Base-by-base conservation (phyloP, 2,113 vertebrate species). In the Corynorhinus townsendii region DNA sequence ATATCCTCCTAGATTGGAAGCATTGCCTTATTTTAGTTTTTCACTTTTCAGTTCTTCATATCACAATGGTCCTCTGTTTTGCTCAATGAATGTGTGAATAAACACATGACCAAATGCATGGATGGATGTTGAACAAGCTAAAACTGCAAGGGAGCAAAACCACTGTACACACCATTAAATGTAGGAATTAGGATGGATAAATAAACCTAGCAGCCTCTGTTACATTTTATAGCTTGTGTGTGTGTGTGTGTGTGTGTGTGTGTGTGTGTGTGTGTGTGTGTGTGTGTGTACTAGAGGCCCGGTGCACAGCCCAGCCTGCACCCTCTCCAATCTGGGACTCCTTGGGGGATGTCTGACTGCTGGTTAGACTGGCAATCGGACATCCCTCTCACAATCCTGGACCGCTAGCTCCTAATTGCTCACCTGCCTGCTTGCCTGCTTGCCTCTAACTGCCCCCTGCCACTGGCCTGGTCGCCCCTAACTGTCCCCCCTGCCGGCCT, bases 81-180 rank as follows among this genome's bases (percentile, higher is more conserved):
- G 2, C 24, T 52, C 4, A 35, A 7, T 77, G 59, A 68, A n/a
- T 72, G 35, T 43, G 20, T 84, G 28, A 90, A 38, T 69, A 45
- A 17, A 69, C 28, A 72, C 12, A 35, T 43, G 19, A 86, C n/a
- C 17, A 7, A 20, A 45, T 16, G 3, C 5, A 1, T 35, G 6
- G 0, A 12, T 16, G 20, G 35, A 5, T 10, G 11, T 47, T 33
- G 7, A 26, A 47, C 5, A 71, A 35, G 1, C 30, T 7, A 4
- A n/a, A 35, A 1, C 9, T 33, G 47, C 19, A 9, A 19, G 5
- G 40, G n/a, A 43, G 16, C 7, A 38, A 7, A 38, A 2, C 11
- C 33, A 73, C 33, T 15, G 14, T 28, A 40, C 56, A 28, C 7
- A 9, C 28, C 38, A 35, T n/a, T 47, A n/a, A 75, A 12, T 9